A percentile compares a stretch with the other conserved stretches of the same genome.
phyloP scores from a whole-genome alignment of 2,113 vertebrate genomes.

The Hippoglossus stenolepis region DNA sequence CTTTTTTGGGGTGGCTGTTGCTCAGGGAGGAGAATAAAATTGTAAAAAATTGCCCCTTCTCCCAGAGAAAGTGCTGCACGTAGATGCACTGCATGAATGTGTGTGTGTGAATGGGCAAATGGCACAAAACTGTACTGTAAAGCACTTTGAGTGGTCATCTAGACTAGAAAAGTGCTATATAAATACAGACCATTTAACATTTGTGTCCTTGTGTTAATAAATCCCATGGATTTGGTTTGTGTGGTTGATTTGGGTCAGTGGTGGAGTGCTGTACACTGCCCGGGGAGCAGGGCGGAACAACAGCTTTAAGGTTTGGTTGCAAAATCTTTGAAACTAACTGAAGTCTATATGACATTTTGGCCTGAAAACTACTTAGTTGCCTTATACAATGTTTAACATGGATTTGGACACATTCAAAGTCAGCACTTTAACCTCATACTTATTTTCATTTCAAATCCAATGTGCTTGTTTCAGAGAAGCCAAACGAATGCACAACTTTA shows the following conservation, averaged over 20 bases:
- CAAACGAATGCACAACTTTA: background rate
- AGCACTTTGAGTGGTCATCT: no score
- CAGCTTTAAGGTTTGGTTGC: constrained; percentile 11
- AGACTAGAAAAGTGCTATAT: no score
- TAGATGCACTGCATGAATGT: no score
- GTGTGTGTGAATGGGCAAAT: no score
- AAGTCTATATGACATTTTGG: constrained; percentile 16
- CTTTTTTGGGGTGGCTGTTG: background rate
- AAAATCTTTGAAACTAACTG: background rate
- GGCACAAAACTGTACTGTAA: no score
- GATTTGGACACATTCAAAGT: constrained; percentile 21
- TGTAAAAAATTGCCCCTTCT: no score
- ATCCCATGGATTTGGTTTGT: background rate
- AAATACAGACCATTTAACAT: no score
- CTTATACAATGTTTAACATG: constrained; percentile 28
- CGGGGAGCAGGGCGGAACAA: background rate
- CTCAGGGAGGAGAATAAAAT: no score
- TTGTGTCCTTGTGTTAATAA: background rate
- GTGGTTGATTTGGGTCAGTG: background rate
- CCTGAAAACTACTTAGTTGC: background rate
- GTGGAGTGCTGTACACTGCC: background rate
- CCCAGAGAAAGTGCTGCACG: no score
- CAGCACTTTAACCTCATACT: constrained; percentile 34
- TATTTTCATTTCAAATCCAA: constrained; percentile 27
- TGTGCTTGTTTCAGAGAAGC: background rate